A percentile compares a stretch with the other conserved stretches of the same genome.
Conservation (phyloP, 2,888 invertebrate genomes). For the Leptinotarsa peninsularis region DNA sequence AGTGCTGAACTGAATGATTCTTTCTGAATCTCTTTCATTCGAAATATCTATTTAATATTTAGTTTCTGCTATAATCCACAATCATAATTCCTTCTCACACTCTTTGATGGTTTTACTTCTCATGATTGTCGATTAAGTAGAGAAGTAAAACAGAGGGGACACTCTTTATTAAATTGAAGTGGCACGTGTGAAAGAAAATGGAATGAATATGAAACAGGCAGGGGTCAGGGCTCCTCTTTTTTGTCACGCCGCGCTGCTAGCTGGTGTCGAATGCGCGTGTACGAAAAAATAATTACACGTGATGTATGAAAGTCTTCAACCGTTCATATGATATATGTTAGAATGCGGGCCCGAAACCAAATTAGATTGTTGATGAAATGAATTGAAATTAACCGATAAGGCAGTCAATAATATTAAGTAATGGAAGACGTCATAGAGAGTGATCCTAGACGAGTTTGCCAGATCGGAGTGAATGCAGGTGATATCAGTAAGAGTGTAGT, state of each 20-base stretch:
- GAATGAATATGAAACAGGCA: background rate
- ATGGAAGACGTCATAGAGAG: too few species aligned
- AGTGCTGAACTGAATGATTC: too few species aligned
- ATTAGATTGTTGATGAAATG: background rate
- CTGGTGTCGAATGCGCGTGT: background rate
- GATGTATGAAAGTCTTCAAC: background rate
- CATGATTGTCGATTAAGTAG: conserved; percentile 3
- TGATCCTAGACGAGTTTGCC: too few species aligned
- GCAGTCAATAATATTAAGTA: too few species aligned
- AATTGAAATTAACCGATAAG: too few species aligned
- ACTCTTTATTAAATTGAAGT: conserved; percentile 41
- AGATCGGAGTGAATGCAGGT: too few species aligned
- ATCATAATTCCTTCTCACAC: background rate
- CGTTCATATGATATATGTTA: background rate
- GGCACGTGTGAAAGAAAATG: conserved; percentile 42
- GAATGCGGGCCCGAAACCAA: background rate
- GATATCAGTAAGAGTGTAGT: too few species aligned
- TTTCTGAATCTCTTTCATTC: too few species aligned
- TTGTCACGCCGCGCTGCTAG: background rate
- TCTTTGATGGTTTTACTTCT: background rate
- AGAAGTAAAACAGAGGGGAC: conserved; percentile 15
- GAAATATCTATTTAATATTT: too few species aligned
- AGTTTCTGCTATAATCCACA: background rate
- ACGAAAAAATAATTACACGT: background rate
- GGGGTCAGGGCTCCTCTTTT: conserved; percentile 23